Evolutionary conservation across 2,888 invertebrate genomes (phyloP), one percentile per base, ranked within the genome.

Genomic region (Trichopria drosophilae): DNA sequence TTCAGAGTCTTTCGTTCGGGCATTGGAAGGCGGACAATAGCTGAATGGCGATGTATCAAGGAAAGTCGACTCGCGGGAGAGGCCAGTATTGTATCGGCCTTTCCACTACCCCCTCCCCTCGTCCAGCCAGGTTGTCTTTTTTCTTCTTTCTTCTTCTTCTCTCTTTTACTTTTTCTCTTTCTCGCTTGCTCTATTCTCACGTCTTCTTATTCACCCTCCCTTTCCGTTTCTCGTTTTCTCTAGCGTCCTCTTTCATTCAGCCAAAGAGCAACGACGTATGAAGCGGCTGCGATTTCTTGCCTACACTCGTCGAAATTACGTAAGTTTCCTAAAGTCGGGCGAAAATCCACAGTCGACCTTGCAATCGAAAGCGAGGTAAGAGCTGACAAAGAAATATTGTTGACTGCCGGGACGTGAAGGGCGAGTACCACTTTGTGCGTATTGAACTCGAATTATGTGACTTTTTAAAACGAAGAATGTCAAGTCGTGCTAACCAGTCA

Each of bases 31-130:
- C 72, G 74, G 72, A 75, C 75, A 75, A 75, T 74, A 67, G 72
- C 68, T 74, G 72, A 75, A 75, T 74, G 69, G 73, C 73, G 73
- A 74, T 75, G 73, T 74, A 75, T 75, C 75, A 74, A 73, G 72
- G 72, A 73, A 74, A 75, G 74, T 73, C 73, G 74, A 73, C 71
- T 74, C 70, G 71, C 69, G 69, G 70, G 72, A 71, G 71, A 72
- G 70, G 63, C 69, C 61, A 65, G 73, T 65, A 74, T 73, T 73
- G 73, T 75, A 74, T 74, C 74, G 73, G 67, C 66, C 71, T 71
- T 72, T 72, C 68, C 67, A 66, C 67, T 56, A 53, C 39, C 19
- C 53, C 7, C 24, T 54, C 36, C 32, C 31, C 37, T 49, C 28
- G 34, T 29, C 53, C 48, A 39, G 28, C 49, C 49, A 44, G 22